phyloP scores from a whole-genome alignment of 2,797 vertebrate genomes.

The Pangasius larnaudii region DNA sequence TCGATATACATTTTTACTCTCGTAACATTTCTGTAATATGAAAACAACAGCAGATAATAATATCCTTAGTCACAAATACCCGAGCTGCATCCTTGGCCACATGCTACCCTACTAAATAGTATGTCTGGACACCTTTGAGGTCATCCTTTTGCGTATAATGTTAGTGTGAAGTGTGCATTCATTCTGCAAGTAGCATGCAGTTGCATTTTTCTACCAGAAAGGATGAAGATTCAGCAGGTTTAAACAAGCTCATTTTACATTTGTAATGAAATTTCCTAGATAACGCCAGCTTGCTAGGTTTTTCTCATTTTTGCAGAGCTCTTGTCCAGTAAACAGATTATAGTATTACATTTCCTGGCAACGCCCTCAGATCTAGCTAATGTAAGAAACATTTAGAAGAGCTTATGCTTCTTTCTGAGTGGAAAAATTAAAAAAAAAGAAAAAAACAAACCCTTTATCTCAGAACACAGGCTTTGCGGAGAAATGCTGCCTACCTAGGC shows the following conservation, averaged over 20 bases:
- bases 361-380: not conserved
- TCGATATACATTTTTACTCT: not conserved
- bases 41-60: not conserved
- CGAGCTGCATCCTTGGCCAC: not conserved
- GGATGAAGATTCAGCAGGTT: not conserved
- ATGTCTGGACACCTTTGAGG: not conserved
- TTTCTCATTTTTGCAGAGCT: not conserved
- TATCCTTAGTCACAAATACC: not conserved
- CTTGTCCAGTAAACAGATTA: not conserved
- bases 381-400: not conserved
- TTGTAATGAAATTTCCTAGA: not conserved
- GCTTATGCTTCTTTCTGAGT: not conserved
- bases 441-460: not conserved
- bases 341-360: not conserved
- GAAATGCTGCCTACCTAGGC: constrained; percentile 28
- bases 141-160: not conserved
- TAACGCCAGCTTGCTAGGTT: not conserved
- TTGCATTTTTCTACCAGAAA: constrained; percentile 1
- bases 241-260: not conserved
- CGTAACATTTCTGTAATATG: not conserved
- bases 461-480: not conserved
- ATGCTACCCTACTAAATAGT: not conserved
- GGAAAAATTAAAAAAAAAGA: not conserved
- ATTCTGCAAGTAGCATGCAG: not conserved
- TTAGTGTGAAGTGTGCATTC: not conserved